Evolutionary conservation across 2,888 invertebrate species (phyloP).

Genomic region (Leptarthrus brevirostris): DNA sequence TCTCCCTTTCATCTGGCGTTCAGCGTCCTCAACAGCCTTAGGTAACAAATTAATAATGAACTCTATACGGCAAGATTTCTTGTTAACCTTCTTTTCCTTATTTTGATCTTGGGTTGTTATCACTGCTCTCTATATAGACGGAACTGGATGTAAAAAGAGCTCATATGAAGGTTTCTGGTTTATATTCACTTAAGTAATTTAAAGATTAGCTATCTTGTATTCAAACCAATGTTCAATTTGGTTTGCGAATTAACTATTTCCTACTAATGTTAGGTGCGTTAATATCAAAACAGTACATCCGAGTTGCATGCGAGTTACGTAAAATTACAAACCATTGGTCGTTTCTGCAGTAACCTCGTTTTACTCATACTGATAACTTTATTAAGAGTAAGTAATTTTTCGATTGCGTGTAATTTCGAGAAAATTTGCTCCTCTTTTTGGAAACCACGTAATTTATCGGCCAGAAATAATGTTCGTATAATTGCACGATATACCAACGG

Average conservation of each 20-base stretch:
- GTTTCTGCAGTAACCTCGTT: too few relatives aligned
- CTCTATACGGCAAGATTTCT: background rate
- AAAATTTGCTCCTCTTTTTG: constrained; percentile 12
- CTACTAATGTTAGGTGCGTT: too few relatives aligned
- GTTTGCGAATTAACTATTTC: too few relatives aligned
- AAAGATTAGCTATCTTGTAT: too few relatives aligned
- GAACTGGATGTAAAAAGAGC: too few relatives aligned
- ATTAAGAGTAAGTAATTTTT: constrained; percentile 20
- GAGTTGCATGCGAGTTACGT: too few relatives aligned
- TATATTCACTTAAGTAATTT: too few relatives aligned
- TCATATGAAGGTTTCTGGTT: too few relatives aligned
- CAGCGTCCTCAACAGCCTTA: background rate
- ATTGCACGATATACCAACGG: constrained; percentile 18
- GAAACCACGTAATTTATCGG: constrained; percentile 16
- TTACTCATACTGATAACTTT: constrained; percentile 33
- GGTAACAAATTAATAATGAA: constrained; percentile 23
- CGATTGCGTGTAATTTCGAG: constrained; percentile 4
- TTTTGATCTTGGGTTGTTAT: background rate
- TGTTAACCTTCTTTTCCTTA: background rate
- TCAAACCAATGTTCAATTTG: too few relatives aligned
- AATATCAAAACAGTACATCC: too few relatives aligned
- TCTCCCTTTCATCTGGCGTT: constrained; percentile 20
- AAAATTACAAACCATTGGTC: too few relatives aligned
- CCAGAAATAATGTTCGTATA: constrained; percentile 5
- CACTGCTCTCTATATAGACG: background rate